Base-by-base conservation (phyloP, 2,888 invertebrate genomes). In the Sinhomidia bicolor region DNA sequence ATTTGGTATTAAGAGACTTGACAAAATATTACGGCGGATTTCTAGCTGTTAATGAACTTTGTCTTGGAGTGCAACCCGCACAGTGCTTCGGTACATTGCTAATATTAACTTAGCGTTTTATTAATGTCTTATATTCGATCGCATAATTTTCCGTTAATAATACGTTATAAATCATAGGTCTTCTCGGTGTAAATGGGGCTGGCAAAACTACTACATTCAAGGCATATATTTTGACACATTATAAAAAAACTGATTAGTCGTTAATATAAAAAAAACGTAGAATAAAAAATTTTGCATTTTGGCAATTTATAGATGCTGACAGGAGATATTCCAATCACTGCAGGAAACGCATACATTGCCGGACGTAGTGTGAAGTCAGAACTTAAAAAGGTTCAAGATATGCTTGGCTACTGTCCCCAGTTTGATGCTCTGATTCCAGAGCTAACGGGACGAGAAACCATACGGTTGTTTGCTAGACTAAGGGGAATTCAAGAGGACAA, bases 201-300 rank as follows among this genome's bases (percentile, higher is more conserved):
- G 97, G 97, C 0, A 98, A 97, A 93, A 97, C 97, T 0, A 96
- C 96, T 0, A 98, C 98, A 0, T 98, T 98, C 93, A 97, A 97
- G 71, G 36, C 36, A 7, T 3, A 36, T 7, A 36, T 36, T 36
- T 47, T 47, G 10, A 47, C 47, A n/a, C n/a, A n/a, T 36, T 36
- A 5, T 36, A 36, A 36, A 47, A 47, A 47, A 14, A 4, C 47
- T 47, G 2, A 47, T 47, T 47, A 12, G 2, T 47, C n/a, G 3
- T 12, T 10, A 36, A 36, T 36, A 7, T 7, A 36, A 36, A 36
- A 36, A 14, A 47, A 14, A 47, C 47, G 41, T 47, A 14, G n/a
- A n/a, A n/a, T n/a, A n/a, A n/a, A n/a, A n/a, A n/a, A n/a, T n/a
- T n/a, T n/a, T n/a, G n/a, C n/a, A n/a, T 10, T 12, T 47, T 47